Base-by-base conservation (phyloP, 2,113 vertebrate species). In the Podarcis raffonei region DNA sequence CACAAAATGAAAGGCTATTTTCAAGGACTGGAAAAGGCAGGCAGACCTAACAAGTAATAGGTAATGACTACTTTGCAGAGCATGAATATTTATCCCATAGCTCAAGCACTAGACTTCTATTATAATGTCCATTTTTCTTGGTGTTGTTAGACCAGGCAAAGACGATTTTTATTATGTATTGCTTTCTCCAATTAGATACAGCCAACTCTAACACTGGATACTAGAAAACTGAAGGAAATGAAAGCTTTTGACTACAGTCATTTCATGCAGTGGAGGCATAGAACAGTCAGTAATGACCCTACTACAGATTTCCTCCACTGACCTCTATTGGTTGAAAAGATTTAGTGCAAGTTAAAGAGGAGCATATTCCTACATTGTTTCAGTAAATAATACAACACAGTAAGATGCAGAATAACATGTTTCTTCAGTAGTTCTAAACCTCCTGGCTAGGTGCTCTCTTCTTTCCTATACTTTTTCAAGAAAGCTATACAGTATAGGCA, bases 281-380 rank as follows among this genome's bases (percentile, higher is more conserved):
- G 15, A 77, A 27, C 32, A 77, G 32, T 35, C 22, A 77, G 5
- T 9, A 37, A 30, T 22, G 23, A n/a, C 59, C n/a, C 16, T 83
- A 39, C 2, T 69, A 69, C 9, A 27, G 76, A 83, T 83, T 88
- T 77, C 37, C 74, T 83, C 39, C 25, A 84, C 59, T 83, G 87
- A 68, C 87, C 72, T 57, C 87, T 57, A 69, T 9, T 84, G 87
- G 87, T 35, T 78, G 23, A 89, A 78, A 78, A 77, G 62, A 12
- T 53, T 30, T 22, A 53, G n/a, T 68, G 68, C 81, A 89, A 30
- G 39, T 7, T 71, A n/a, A 23, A 8, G 62, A 76, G 48, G 6
- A 53, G 0, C 71, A 65, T 25, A 35, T 75, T 72, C 15, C 35
- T 22, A n/a, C 8, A 42, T 18, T 62, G 69, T n/a, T 39, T 32